Base-by-base conservation (phyloP, 2,888 invertebrate species). In the Lobophora halterata region DNA sequence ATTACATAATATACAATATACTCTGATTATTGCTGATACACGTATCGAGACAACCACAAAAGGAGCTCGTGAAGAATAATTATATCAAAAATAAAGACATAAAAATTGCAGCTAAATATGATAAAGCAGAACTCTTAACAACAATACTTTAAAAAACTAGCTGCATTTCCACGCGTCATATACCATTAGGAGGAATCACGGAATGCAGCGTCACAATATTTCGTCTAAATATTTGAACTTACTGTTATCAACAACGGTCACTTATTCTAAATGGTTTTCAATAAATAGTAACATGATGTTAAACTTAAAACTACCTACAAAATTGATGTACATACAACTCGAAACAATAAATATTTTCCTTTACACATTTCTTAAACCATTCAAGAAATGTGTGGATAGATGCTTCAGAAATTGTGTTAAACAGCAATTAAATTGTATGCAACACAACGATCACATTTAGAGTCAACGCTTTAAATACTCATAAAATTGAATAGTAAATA, bases 21-120 rank as follows among this genome's bases (percentile, higher is more conserved):
- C 63, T 65, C 61, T 42, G 53, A 65, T 75, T 79, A 78, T 77
- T 79, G 78, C 75, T 56, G 61, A 71, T 75, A 78, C 75, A 77
- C 71, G 68, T 73, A 48, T 61, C 26, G 29, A 38, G 55, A 49
- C 36, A 45, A 45, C 46, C 46, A 5, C 20, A 27, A 31, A 32
- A 49, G 46, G 53, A 35, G 42, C 52, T 55, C 42, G 49, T 35
- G 46, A 50, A 58, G 52, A 52, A 55, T 54, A 46, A 55, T 52
- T 58, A 61, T 42, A 54, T 49, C n/a, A 33, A 44, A 50, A 45
- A 46, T 45, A 46, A 44, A 39, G 42, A 37, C 37, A 48, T 36
- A 42, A 44, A 49, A 49, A 52, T 43, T 36, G 49, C 49, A 46
- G 31, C 36, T 47, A 49, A n/a, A 47, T 34, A 44, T 31, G 34